Evolutionary conservation across 2,797 vertebrate genomes (phyloP).

Genomic region (Merluccius polli): DNA sequence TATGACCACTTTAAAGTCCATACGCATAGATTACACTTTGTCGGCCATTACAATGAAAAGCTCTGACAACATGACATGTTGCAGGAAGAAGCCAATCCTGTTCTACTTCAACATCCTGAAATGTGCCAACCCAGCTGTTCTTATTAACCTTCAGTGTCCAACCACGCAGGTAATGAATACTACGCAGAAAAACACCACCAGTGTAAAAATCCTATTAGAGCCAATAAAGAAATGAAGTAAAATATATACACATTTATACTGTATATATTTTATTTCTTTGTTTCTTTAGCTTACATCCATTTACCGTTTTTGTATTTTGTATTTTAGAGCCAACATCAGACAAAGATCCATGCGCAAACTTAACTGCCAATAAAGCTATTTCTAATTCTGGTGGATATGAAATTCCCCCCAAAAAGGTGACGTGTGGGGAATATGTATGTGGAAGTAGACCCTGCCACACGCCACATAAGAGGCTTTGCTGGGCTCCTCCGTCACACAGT

Average conservation of each 20-base stretch:
- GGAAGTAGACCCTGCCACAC: no score
- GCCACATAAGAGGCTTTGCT: no score
- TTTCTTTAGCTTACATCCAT: not conserved
- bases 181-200: not conserved
- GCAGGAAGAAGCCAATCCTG: slow-evolving; percentile 84
- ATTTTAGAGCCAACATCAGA: not conserved
- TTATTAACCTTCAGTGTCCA: slow-evolving; percentile 88
- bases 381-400: not conserved
- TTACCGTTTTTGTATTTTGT: not conserved
- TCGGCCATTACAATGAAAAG: not conserved
- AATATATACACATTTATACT: not conserved
- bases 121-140: slow-evolving; percentile 80
- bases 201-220: not conserved
- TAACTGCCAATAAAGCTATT: not conserved
- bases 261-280: not conserved
- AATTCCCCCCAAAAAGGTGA: no score
- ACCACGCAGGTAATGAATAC: slow-evolving; percentile 75
- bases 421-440: no score
- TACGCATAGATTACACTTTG: not conserved
- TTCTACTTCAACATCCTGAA: slow-evolving; percentile 92
- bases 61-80: slow-evolving; percentile 6
- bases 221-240: not conserved
- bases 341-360: not conserved
- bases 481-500: no score
- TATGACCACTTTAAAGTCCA: not conserved